Base-by-base conservation (phyloP, 2,888 invertebrate genomes). In the Gymnoscelis rufifasciata region DNA sequence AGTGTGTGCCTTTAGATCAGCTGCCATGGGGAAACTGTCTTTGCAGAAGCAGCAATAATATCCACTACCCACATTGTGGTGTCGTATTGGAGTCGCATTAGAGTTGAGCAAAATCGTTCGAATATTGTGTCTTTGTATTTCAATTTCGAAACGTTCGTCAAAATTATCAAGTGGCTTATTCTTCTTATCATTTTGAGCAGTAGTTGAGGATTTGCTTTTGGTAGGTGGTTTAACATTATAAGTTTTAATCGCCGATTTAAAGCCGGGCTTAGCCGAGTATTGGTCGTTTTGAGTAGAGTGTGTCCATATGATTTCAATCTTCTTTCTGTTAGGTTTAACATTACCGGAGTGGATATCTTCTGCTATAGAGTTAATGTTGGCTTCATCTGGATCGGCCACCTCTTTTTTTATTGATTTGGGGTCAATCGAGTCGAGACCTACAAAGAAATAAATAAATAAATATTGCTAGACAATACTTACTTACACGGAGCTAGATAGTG, bases 31-130 rank as follows among this genome's bases (percentile, higher is more conserved):
- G 31, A 59, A 78, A 14, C 66, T 61, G 2, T 62, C 44, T 0
- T 55, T 43, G 28, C 81, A 80, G 47, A 68, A 81, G 14, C 68
- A 67, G 48, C 81, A 81, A 0, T 52, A 46, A 45, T 77, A 81
- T 0, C 74, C 75, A 1, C 67, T 62, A 26, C 47, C 59, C 2
- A 47, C 53, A 28, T 55, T 63, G 37, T 51, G 54, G 11, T 61
- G 56, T 1, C 66, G 58, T 1, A 77, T 71, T 0, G 72, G 74
- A 1, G 76, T 74, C 0, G 73, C 74, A 15, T 77, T 77, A 0
- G 74, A 62, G 19, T 38, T 47, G 13, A 53, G 44, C 2, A 71
- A 44, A 3, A 71, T 61, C 0, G 53, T 57, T n/a, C 56, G 47
- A 6, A 70, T 49, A 45, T 71, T 71, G n/a, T 60, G 53, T 11